Conservation (phyloP, 2,113 vertebrate genomes). For the Lanius collurio region DNA sequence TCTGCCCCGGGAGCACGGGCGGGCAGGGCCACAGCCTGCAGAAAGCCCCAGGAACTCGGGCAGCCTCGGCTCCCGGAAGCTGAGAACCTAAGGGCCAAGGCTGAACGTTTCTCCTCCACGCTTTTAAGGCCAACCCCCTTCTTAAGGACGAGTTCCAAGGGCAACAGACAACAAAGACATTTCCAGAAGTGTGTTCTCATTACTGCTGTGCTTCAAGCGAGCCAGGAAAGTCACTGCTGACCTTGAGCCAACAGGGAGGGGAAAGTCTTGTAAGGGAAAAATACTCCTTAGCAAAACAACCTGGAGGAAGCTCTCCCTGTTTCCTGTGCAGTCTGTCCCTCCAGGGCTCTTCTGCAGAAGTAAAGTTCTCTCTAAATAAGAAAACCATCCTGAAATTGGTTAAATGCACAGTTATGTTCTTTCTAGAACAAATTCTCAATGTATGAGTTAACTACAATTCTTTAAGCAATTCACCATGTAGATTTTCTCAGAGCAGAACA, state of each 20-base stretch:
- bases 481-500: not conserved
- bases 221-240: constrained; percentile 45
- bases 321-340: not conserved
- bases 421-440: not conserved
- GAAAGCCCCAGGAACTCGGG: accelerated
- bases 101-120: not conserved
- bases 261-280: constrained; percentile 32
- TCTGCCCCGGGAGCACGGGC: not conserved
- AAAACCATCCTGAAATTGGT: not conserved
- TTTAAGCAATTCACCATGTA: not conserved
- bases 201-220: not conserved
- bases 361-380: not conserved
- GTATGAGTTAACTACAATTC: not conserved
- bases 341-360: not conserved
- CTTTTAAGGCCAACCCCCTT: not conserved
- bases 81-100: not conserved
- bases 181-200: constrained; percentile 35
- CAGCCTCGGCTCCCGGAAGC: not conserved
- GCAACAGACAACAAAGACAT: constrained; percentile 16
- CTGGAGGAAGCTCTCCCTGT: not conserved
- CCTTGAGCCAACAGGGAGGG: not conserved
- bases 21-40: not conserved
- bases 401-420: not conserved
- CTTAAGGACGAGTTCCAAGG: constrained; percentile 5
- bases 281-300: constrained; percentile 6